Conservation (phyloP, 1,140 invertebrate species). For the Aphidius gifuensis region DNA sequence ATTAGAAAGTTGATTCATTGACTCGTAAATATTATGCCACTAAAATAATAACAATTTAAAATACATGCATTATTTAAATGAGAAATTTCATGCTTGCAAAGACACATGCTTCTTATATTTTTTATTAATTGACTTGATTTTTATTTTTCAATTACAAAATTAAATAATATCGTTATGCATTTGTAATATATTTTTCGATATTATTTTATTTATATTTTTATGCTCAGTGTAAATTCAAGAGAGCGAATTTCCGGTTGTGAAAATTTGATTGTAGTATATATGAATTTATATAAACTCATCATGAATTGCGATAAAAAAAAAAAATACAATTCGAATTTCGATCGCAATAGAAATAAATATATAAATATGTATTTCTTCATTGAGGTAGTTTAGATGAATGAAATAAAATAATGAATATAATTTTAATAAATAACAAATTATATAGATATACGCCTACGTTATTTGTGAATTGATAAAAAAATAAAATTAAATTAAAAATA, state of each 20-base stretch:
- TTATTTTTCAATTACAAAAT: conserved; percentile 5
- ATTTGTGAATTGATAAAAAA: too few relatives aligned
- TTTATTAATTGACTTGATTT: conserved; percentile 15
- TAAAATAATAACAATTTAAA: not conserved
- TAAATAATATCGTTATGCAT: not conserved
- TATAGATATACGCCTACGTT: too few relatives aligned
- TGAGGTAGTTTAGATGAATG: too few relatives aligned
- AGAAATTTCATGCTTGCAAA: conserved; percentile 19
- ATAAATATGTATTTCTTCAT: not conserved
- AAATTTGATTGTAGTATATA: not conserved
- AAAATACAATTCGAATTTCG: too few relatives aligned
- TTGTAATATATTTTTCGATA: conserved; percentile 3
- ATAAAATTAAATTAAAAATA: too few relatives aligned
- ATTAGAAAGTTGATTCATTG: too few relatives aligned
- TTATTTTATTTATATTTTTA: conserved; percentile 11
- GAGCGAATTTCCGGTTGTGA: conserved; percentile 25
- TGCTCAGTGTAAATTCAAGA: conserved; percentile 14
- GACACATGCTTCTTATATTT: conserved; percentile 16
- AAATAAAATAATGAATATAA: too few relatives aligned
- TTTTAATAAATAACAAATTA: too few relatives aligned
- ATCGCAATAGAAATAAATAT: not conserved
- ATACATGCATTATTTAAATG: conserved; percentile 19
- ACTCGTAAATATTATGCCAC: too few relatives aligned
- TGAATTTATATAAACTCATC: not conserved
- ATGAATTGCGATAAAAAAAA: not conserved